Evolutionary conservation across 37 sponge, comb jelly and placozoan genomes (phyloP), one percentile per base, ranked within the genome.

Genomic region (Bolinopsis microptera): DNA sequence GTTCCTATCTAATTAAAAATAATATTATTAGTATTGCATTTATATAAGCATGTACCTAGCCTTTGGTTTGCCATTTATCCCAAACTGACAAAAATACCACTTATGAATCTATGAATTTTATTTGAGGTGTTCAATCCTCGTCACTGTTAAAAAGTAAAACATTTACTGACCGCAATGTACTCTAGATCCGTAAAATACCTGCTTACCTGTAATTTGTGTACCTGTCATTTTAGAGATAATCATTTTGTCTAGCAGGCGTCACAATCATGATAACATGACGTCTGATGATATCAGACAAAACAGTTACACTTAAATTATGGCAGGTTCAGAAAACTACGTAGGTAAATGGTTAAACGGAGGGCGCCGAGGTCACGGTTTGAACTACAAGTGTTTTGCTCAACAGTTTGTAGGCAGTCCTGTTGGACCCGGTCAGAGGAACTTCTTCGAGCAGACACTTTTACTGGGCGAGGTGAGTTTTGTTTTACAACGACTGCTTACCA

Each of bases 351-450:
- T 82, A 35, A 82, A 82, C 23, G 83, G 83, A 30, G 83, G 83
- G 35, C 36, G 38, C 1, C 36, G 83, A 5, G 83, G 83, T 21
- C 35, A 82, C 83, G 83, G 83, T 9, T 23, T 82, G 83, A 82
- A 82, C 38, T 82, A 82, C 38, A 32, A 35, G 38, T 82, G 83
- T 82, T 31, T 82, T 82, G 83, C 83, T 82, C 83, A 82, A 31
- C 83, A 82, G 83, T 82, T 82, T 23, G 38, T 82, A 3, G 31
- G 83, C 38, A 13, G 9, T 3, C 83, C 83, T 5, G 38, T 82
- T 9, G 83, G 83, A 82, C 83, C 83, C 31, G 83, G 83, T 5
- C 83, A 82, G 38, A 82, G 83, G 31, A 82, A 82, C 83, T 82
- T 82, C 83, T 82, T 36, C 38, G 83, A 82, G 38, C 83, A 82